phyloP scores from a whole-genome alignment of 2,113 vertebrate genomes.

The Centrocercus urophasianus region DNA sequence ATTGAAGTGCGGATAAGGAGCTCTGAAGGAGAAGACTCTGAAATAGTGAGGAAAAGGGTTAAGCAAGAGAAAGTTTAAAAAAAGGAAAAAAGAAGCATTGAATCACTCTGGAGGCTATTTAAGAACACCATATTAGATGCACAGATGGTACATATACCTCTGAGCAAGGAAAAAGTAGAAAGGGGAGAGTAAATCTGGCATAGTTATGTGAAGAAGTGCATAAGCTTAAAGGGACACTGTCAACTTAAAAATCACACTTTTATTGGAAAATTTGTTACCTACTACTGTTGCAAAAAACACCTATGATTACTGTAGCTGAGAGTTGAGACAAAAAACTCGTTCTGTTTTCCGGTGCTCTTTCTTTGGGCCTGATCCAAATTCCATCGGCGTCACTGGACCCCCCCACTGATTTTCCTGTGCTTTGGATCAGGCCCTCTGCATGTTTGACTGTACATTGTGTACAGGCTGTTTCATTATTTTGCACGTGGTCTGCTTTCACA shows the following conservation, averaged over 20 bases:
- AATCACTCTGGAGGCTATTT: conserved; percentile 67
- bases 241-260: conserved; percentile 74
- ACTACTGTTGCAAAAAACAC: conserved; percentile 63
- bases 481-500: background rate
- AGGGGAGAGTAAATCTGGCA: conserved; percentile 80
- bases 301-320: conserved; percentile 52
- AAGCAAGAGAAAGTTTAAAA: conserved; percentile 9
- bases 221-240: conserved; percentile 80
- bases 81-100: background rate
- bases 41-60: conserved; percentile 50
- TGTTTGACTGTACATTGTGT: conserved; percentile 8
- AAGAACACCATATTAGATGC: conserved; percentile 68
- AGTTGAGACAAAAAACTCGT: background rate
- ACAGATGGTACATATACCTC: conserved; percentile 81
- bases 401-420: background rate
- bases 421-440: background rate
- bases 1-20: background rate
- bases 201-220: conserved; percentile 76
- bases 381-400: background rate
- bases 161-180: conserved; percentile 73
- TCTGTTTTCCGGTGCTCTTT: conserved; percentile 16
- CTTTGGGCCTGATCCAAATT: conserved; percentile 34
- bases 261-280: conserved; percentile 62
- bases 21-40: background rate
- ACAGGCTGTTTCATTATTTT: background rate